These are phyloP conservation scores for Myotis pilosus DNA, from an alignment of 2,797 vertebrate species.

Conservation along the genomic window DNA sequence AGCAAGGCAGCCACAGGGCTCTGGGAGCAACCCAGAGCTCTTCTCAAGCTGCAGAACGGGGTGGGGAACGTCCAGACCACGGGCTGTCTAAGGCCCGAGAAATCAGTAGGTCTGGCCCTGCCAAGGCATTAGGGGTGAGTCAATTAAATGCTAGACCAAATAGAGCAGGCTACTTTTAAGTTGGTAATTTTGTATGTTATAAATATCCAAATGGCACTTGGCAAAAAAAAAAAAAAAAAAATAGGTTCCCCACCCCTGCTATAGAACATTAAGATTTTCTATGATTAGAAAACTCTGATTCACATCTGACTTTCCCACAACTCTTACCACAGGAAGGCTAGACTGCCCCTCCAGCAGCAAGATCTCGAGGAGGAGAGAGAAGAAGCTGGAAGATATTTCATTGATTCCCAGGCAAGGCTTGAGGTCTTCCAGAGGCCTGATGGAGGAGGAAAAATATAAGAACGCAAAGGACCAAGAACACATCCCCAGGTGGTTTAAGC, in stretches of 20 bases:
- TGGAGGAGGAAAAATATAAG: conserved; percentile 58
- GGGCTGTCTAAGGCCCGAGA: too few relatives aligned
- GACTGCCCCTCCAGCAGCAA: conserved; percentile 89
- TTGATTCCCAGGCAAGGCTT: conserved; percentile 91
- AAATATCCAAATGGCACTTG: too few relatives aligned
- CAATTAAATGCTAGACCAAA: too few relatives aligned
- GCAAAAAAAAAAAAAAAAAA: too few relatives aligned
- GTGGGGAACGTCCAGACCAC: too few relatives aligned
- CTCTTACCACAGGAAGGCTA: conserved; percentile 89
- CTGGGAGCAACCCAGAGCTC: background rate
- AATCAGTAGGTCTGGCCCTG: too few relatives aligned
- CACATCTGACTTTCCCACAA: background rate
- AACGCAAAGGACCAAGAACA: background rate
- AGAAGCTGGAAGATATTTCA: conserved; percentile 95
- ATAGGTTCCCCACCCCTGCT: background rate
- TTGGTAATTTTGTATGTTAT: too few relatives aligned
- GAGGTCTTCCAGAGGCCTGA: conserved; percentile 92
- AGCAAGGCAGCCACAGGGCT: background rate
- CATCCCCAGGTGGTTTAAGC: background rate
- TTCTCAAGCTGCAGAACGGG: background rate
- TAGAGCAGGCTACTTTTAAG: too few relatives aligned
- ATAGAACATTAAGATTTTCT: background rate
- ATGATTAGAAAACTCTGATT: background rate
- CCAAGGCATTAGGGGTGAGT: too few relatives aligned
- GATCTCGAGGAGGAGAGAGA: conserved; percentile 93